phyloP scores from a whole-genome alignment of 2,113 vertebrate species.

The Zosterops hypoxanthus region DNA sequence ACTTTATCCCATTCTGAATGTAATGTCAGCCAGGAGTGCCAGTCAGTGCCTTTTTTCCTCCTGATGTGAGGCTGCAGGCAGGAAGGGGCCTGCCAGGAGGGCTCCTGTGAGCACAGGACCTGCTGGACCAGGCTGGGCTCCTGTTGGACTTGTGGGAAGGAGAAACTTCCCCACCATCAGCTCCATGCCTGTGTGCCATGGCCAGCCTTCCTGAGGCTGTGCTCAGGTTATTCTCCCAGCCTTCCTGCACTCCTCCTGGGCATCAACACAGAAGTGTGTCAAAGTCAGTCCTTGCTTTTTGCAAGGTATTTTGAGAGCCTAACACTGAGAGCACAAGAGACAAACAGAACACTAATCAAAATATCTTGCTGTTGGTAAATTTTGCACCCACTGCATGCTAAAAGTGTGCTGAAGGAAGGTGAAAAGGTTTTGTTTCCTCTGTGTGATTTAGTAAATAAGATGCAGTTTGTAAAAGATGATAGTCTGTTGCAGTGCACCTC shows the following conservation, averaged over 20 bases:
- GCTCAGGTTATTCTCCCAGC: background rate
- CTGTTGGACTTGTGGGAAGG: background rate
- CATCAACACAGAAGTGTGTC: accelerated
- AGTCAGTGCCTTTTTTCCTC: background rate
- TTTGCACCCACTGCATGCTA: background rate
- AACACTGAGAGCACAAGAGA: background rate
- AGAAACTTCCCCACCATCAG: background rate
- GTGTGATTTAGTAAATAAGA: background rate
- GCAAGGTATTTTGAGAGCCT: background rate
- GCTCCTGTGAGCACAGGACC: background rate
- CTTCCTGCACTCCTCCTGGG: background rate
- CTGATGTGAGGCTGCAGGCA: background rate
- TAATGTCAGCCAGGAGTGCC: background rate
- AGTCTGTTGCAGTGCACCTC: no score
- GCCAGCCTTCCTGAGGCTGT: background rate
- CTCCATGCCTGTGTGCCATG: background rate
- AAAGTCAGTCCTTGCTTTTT: background rate
- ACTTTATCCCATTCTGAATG: background rate
- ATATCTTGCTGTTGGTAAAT: background rate
- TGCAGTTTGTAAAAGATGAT: background rate
- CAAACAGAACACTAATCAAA: background rate
- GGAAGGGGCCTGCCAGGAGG: background rate
- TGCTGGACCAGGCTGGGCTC: background rate
- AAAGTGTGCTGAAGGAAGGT: background rate
- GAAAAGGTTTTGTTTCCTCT: background rate